A percentile compares a stretch with the other conserved stretches of the same genome.
Evolutionary conservation across 2,113 vertebrate species (phyloP).

Genomic region (Ranitomeya variabilis): DNA sequence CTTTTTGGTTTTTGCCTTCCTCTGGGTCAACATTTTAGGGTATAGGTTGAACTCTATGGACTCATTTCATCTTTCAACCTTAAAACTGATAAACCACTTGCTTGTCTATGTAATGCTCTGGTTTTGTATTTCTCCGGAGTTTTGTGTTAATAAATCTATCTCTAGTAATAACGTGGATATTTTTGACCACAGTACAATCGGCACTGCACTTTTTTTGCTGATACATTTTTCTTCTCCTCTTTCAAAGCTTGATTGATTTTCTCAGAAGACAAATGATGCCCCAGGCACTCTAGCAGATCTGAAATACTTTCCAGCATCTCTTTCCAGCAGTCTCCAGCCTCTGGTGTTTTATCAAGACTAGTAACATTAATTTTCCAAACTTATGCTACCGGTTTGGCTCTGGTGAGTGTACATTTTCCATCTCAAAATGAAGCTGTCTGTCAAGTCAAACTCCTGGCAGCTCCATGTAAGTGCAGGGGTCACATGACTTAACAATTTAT

Average conservation of each 20-base stretch:
- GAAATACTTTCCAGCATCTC: constrained; percentile 16
- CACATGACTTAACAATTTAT: constrained; percentile 20
- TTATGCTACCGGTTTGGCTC: constrained; percentile 41
- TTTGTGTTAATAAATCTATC: not conserved
- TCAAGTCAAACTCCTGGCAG: constrained; percentile 13
- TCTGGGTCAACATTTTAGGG: too few relatives aligned
- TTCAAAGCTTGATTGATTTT: constrained; percentile 1
- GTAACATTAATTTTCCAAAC: constrained; percentile 22
- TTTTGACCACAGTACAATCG: not conserved
- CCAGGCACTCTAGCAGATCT: constrained; percentile 16
- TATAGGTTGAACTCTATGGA: too few relatives aligned
- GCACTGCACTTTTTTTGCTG: not conserved
- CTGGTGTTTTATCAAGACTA: not conserved
- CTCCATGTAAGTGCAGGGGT: not conserved
- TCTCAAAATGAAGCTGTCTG: constrained; percentile 21
- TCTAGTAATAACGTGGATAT: not conserved
- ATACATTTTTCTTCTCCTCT: not conserved
- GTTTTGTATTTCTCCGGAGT: not conserved
- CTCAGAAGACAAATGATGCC: constrained; percentile 16
- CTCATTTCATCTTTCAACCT: not conserved
- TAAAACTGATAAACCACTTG: not conserved
- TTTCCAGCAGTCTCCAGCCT: not conserved
- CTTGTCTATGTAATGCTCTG: too few relatives aligned
- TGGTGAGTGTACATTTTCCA: constrained; percentile 1
- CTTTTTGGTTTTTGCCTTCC: too few relatives aligned